Evolutionary conservation across 92 coral and sea anemone genomes (phyloP).

Genomic region (Micromussa lordhowensis): DNA sequence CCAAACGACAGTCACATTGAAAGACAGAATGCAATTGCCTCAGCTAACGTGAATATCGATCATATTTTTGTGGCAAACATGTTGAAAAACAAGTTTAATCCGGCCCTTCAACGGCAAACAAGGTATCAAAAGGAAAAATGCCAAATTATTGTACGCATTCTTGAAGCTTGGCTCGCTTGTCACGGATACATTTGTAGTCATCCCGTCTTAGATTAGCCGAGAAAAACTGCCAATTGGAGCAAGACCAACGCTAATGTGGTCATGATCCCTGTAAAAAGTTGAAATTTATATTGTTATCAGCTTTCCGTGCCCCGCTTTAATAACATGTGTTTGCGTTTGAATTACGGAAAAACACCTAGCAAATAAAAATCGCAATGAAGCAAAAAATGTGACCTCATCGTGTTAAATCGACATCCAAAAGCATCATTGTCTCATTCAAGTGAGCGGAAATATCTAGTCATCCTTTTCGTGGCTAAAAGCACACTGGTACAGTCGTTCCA

Average conservation of each 20-base stretch:
- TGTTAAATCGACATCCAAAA: neutral
- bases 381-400: neutral
- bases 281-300: neutral
- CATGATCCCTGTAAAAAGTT: neutral
- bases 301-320: neutral
- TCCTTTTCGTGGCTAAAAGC: neutral
- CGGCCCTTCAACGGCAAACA: conserved; percentile 1
- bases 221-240: neutral
- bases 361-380: neutral
- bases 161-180: neutral
- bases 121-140: neutral
- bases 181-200: neutral
- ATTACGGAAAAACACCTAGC: neutral
- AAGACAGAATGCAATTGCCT: neutral
- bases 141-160: neutral
- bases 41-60: neutral
- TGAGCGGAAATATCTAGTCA: neutral
- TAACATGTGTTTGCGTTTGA: neutral
- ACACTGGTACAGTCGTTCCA: neutral
- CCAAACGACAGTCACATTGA: too few relatives aligned
- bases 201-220: neutral
- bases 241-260: neutral
- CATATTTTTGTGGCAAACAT: neutral
- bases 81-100: neutral
- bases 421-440: neutral